Percentiles rank a stretch among this genome's conserved stretches.
Evolutionary conservation across 2,888 invertebrate genomes (phyloP).

Genomic region (Agonum fuliginosum): DNA sequence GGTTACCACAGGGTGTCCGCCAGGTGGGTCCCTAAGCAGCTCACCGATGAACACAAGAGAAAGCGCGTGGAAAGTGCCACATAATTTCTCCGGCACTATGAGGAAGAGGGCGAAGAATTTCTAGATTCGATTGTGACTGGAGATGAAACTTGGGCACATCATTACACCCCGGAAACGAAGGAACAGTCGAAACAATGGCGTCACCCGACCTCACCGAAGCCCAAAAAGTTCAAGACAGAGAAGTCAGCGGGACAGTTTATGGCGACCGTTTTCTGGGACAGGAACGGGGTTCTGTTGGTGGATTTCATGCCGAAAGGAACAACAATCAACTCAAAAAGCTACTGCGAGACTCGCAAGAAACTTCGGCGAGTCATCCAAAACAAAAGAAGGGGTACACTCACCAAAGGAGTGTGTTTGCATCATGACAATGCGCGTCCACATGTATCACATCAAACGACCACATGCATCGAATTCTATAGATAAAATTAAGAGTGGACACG

Average conservation of each 20-base stretch:
- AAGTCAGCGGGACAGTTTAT: background rate
- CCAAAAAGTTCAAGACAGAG: background rate
- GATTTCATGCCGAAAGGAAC: too few species aligned
- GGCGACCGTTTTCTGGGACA: background rate
- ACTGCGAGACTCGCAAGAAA: too few species aligned
- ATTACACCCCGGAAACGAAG: background rate
- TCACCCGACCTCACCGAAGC: too few species aligned
- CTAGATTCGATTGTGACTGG: slow-evolving; percentile 2
- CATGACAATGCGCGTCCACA: too few species aligned
- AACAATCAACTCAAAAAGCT: too few species aligned
- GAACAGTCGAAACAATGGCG: too few species aligned
- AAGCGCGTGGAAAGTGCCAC: background rate
- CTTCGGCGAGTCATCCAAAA: too few species aligned
- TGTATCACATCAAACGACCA: too few species aligned
- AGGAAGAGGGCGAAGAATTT: background rate
- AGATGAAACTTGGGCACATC: background rate
- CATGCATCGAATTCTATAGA: too few species aligned
- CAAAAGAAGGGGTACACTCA: too few species aligned
- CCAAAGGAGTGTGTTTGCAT: too few species aligned
- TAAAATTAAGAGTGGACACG: too few species aligned
- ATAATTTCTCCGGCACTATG: background rate
- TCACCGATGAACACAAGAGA: background rate
- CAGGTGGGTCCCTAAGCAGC: background rate
- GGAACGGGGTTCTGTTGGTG: background rate
- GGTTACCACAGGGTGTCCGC: slow-evolving; percentile 61